phyloP scores from a whole-genome alignment of 2,888 invertebrate species.

The Brachyptera putata region DNA sequence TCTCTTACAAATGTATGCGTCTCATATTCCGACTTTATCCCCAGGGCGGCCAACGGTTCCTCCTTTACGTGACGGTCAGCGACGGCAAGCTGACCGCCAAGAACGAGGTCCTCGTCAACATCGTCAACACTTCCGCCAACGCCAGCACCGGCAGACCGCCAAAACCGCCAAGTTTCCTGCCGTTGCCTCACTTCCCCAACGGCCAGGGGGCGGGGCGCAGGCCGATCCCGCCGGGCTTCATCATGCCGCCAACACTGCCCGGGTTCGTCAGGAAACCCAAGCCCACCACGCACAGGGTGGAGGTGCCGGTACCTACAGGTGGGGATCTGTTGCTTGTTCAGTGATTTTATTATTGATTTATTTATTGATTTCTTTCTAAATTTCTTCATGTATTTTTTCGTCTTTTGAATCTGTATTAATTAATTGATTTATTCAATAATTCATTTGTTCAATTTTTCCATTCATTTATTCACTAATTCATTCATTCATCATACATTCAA shows the following conservation, averaged over 20 bases:
- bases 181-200: conserved; percentile 30
- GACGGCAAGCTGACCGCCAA: conserved; percentile 63
- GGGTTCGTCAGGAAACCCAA: conserved; percentile 38
- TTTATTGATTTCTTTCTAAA: too few relatives aligned
- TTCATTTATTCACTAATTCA: too few relatives aligned
- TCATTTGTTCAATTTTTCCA: too few relatives aligned
- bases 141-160: conserved; percentile 11
- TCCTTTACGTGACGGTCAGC: conserved; percentile 62
- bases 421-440: too few relatives aligned
- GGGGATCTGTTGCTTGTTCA: too few relatives aligned
- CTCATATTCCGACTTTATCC: too few relatives aligned
- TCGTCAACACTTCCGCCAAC: conserved; percentile 44
- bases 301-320: neutral
- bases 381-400: too few relatives aligned
- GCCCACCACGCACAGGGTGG: conserved; percentile 38
- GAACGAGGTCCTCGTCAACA: conserved; percentile 63
- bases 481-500: too few relatives aligned
- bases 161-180: conserved; percentile 16
- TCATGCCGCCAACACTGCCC: conserved; percentile 10
- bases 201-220: conserved; percentile 37
- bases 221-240: conserved; percentile 19
- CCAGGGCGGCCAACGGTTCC: conserved; percentile 62
- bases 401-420: too few relatives aligned
- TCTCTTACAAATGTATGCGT: too few relatives aligned
- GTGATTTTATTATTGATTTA: too few relatives aligned